Percentiles rank a stretch among this genome's conserved stretches.
These are phyloP conservation scores for Larimichthys crocea DNA, from an alignment of 2,113 vertebrate genomes.

Conservation along the genomic window DNA sequence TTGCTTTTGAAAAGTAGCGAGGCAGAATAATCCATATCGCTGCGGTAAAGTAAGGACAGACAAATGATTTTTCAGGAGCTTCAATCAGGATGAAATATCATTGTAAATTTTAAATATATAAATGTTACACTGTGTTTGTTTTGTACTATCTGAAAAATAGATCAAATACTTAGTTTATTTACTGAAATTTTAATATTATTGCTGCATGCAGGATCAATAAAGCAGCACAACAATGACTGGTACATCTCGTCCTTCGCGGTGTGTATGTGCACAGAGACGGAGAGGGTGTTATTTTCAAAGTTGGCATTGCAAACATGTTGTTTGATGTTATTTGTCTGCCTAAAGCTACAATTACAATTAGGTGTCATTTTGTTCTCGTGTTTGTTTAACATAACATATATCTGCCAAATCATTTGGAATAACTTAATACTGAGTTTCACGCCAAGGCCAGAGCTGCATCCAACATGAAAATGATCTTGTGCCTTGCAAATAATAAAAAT, in stretches of 20 bases:
- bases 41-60: slow-evolving; percentile 43
- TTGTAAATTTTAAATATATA: not conserved
- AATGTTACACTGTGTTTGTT: not conserved
- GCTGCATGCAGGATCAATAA: not conserved
- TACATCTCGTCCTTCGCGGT: slow-evolving; percentile 4
- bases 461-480: slow-evolving; percentile 13
- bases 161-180: too few species aligned
- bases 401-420: slow-evolving; percentile 47
- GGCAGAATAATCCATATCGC: slow-evolving; percentile 51
- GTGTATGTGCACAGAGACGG: not conserved
- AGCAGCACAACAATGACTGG: slow-evolving; percentile 7
- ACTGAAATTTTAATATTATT: not conserved
- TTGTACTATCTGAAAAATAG: not conserved
- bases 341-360: slow-evolving; percentile 27
- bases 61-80: not conserved
- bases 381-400: slow-evolving; percentile 33
- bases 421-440: slow-evolving; percentile 11
- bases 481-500: slow-evolving; percentile 2
- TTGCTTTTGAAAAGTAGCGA: slow-evolving; percentile 57
- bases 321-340: slow-evolving; percentile 44
- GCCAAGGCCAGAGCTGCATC: slow-evolving; percentile 43
- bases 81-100: not conserved
- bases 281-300: slow-evolving; percentile 19
- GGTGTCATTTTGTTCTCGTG: slow-evolving; percentile 26
- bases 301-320: slow-evolving; percentile 6